Evolutionary conservation across 2,888 invertebrate genomes (phyloP), one percentile per base, ranked within the genome.

Genomic region (Lacanobia oleracea): DNA sequence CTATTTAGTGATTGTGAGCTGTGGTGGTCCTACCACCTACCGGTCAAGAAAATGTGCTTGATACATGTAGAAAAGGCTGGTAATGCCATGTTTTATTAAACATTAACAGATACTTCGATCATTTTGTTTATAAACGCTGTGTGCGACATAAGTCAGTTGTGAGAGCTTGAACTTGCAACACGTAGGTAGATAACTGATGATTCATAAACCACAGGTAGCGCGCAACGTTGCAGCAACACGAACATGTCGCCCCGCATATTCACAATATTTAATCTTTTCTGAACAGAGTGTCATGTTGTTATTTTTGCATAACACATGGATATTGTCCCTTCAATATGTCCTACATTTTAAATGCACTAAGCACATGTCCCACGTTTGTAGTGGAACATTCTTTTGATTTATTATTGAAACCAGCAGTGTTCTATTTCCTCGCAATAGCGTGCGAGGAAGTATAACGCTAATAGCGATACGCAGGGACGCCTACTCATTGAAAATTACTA

Each of bases 401-500:
- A 54, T 63, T 78, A 75, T 75, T 71, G 14, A 63, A 54, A n/a
- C 6, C 40, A n/a, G n/a, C 45, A 37, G 16, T 51, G 40, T 27
- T 48, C 6, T 40, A 48, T 12, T 59, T 40, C 57, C 14, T 57
- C n/a, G 21, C 23, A 37, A 14, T 62, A 40, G 18, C 70, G 27
- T 21, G 62, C 21, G 33, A 6, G 2, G 33, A 33, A 33, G 33
- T 33, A 33, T 33, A 33, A 33, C 33, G 33, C 33, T 33, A 6
- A 33, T 33, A 40, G 18, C 40, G 21, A 27, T 40, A 57, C 37
- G n/a, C n/a, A 54, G 21, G 14, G 51, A 14, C 43, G 23, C n/a
- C 50, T 79, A 67, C 56, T 65, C 61, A 50, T n/a, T 62, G 16
- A 3, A 79, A 74, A 79, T 68, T 40, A 67, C 67, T 43, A 67